Base-by-base conservation (phyloP, 2,888 invertebrate genomes). In the Parnassius orleans region DNA sequence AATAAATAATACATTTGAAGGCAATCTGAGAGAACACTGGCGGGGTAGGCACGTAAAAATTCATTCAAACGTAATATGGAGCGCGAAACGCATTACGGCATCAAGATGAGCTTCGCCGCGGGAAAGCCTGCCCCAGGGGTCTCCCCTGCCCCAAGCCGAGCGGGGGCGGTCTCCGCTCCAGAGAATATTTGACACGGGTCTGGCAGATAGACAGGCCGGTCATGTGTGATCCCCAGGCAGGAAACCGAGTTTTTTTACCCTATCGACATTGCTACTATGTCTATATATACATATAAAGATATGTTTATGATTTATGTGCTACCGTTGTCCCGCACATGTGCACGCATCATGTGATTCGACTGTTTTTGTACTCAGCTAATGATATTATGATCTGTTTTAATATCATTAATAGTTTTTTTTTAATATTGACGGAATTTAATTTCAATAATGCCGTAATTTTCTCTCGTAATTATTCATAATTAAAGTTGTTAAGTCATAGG, bases 141-240 rank as follows among this genome's bases (percentile, higher is more conserved):
- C 81, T 78, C 75, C 81, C 81, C 80, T 77, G 75, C 75, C 81
- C 80, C 83, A 3, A 46, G 80, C 74, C 77, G 76, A 77, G 80
- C 75, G 76, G 84, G 84, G 88, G 87, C 84, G 86, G 87, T 83
- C 87, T 89, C 86, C 91, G 91, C 91, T 91, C 87, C 87, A 90
- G 90, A 90, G 91, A 87, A 90, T 91, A 91, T 91, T 91, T 91
- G 91, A 91, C 90, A 91, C 87, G 91, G 91, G 91, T 91, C 90
- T 90, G 91, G 91, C 91, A 90, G 91, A 91, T 90, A 90, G 91
- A 91, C 91, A 90, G 89, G 83, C 87, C 90, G 90, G 91, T 90
- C 91, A 90, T 91, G 91, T 91, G 91, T 91, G 91, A 90, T 90
- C 89, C 87, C 86, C 84, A 81, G 83, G 80, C 87, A 87, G 90